Base-by-base conservation (phyloP, 1,140 invertebrate genomes). In the Drosophila prosaltans region DNA sequence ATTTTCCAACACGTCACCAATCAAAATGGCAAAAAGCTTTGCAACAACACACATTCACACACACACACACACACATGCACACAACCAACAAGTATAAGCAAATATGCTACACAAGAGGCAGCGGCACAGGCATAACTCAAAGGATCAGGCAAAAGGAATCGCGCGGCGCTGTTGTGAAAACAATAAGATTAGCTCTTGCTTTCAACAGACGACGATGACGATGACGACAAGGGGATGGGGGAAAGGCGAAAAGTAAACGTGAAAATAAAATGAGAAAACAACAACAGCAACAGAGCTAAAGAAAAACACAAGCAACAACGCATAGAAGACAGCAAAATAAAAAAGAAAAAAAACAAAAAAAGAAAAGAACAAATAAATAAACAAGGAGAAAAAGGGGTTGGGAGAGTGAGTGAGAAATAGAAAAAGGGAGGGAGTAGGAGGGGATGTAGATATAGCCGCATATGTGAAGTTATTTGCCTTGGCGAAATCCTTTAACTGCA, bases 151-250 rank as follows among this genome's bases (percentile, higher is more conserved):
- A 30, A 51, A 64, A 66, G 40, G 39, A 16, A 57, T 55, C 72
- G 64, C 76, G 81, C 67, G 68, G 41, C 73, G 57, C 48, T 88
- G 80, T 84, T 88, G 84, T 68, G 80, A 84, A 88, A 88, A 88
- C 84, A 88, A 88, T 88, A 89, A 88, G 84, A 88, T 88, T 88
- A 88, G 84, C 85, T 51, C 45, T 89, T 83, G 89, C 83, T 88
- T 80, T 83, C 78, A 74, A 65, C 43, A 61, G 59, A 72, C 30
- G 10, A 26, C 30, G 48, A 36, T 39, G 54, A 41, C 57, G 36
- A 58, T 21, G 61, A 30, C 60, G 57, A 48, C 48, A 58, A 61
- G 45, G n/a, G 45, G n/a, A 78, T 36, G 54, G 54, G 59, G 16
- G 16, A 16, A 60, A 62, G 58, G 55, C 43, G 65, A 26, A 60